phyloP scores from a whole-genome alignment of 2,113 vertebrate species.

The Synodontis membranacea region DNA sequence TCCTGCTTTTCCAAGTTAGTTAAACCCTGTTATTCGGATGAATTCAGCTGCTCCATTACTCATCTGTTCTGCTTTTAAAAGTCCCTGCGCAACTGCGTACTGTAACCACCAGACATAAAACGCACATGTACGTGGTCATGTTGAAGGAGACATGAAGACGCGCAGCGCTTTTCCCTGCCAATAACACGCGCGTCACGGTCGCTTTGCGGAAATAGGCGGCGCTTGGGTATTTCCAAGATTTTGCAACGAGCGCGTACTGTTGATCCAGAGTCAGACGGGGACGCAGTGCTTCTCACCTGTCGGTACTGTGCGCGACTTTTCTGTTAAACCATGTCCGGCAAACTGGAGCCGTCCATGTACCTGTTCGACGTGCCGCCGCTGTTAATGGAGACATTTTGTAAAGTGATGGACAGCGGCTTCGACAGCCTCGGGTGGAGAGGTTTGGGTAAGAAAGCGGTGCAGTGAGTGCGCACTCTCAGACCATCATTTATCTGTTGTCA shows the following conservation, averaged over 20 bases:
- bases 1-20: background rate
- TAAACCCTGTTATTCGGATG: too few species aligned
- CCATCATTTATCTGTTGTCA: too few species aligned
- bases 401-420: slow-evolving; percentile 72
- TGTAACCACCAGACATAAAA: too few species aligned
- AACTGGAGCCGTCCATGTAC: slow-evolving; percentile 52
- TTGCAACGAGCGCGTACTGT: slow-evolving; percentile 24
- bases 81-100: background rate
- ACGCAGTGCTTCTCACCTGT: too few species aligned
- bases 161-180: fast-evolving
- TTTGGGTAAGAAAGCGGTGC: slow-evolving; percentile 69
- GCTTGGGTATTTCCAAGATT: slow-evolving; percentile 50
- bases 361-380: slow-evolving; percentile 72
- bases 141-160: background rate
- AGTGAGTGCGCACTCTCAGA: too few species aligned
- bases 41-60: background rate
- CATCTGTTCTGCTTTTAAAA: background rate
- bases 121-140: background rate
- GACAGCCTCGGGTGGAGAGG: slow-evolving; percentile 74
- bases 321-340: slow-evolving; percentile 26
- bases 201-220: slow-evolving; percentile 47
- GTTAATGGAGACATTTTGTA: slow-evolving; percentile 68
- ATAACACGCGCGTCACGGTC: background rate
- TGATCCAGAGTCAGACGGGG: background rate
- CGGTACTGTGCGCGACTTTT: background rate